Evolutionary conservation across 2,113 vertebrate species (phyloP).

Genomic region (Centropus unirufus): DNA sequence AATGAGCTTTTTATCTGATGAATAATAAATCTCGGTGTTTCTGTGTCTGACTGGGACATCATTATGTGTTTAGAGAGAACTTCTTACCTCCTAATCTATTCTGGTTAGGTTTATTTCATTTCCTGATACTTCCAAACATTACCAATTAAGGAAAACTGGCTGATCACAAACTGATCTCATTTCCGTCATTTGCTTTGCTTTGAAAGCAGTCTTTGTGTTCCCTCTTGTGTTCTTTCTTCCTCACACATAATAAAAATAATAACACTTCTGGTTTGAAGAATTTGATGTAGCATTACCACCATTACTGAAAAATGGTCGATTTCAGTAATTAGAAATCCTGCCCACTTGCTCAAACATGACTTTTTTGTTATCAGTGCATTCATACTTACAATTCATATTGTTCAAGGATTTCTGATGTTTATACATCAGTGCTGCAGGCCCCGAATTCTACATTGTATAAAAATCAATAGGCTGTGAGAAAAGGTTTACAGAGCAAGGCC

Average conservation of each 20-base stretch:
- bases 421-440: not conserved
- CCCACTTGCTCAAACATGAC: not conserved
- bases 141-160: conserved; percentile 55
- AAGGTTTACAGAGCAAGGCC: not conserved
- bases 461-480: not conserved
- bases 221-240: conserved; percentile 33
- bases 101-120: conserved; percentile 38
- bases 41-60: not conserved
- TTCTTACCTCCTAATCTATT: not conserved
- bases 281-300: not conserved
- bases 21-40: conserved; percentile 18
- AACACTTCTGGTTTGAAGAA: not conserved
- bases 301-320: not conserved
- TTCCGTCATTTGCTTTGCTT: conserved; percentile 26
- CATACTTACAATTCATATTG: not conserved
- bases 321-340: not conserved
- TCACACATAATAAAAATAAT: conserved; percentile 55
- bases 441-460: not conserved
- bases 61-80: not conserved
- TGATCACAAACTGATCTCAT: conserved; percentile 42
- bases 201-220: conserved; percentile 23
- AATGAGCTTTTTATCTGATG: not conserved
- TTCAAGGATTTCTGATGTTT: not conserved
- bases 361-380: not conserved
- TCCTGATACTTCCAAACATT: conserved; percentile 21